Base-by-base conservation (phyloP, 2,113 vertebrate species). In the Percopsis transmontana region DNA sequence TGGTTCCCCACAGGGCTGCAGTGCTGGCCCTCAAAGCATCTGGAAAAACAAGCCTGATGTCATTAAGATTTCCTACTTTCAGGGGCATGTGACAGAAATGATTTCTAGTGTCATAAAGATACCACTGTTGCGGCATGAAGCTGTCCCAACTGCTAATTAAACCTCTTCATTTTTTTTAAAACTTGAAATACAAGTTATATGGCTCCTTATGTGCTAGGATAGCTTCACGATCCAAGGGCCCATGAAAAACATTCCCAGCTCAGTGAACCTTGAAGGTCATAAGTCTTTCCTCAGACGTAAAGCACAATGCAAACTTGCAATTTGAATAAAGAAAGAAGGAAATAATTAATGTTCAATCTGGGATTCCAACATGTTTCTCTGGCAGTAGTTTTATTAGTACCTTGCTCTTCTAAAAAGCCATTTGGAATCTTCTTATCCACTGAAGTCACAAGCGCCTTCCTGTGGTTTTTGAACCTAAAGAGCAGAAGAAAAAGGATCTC, bases 381-480 rank as follows among this genome's bases (percentile, higher is more conserved):
- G 18, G 21, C 72, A 45, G 45, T 80, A 56, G 70, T 3, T 23
- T 14, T 19, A 39, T 62, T 50, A 54, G 53, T 94, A 98, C 97
- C 97, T 96, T 98, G 96, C 38, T 99, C 97, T 57, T 99, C 97
- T 71, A 97, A 85, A 88, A 98, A 95, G 71, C 96, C 95, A 80
- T 98, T 98, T 1, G 97, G 97, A 87, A 98, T 93, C 90, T 98
- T 99, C 66, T 98, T 99, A 90, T 99, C 96, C 14, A 91, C 92
- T 0, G 94, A 91, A 58, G 80, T 97, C 61, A 97, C 95, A 2
- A 95, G 93, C 2, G 93, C 95, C 79, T 99, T 98, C 90, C 94
- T 91, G 33, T 96, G 95, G 60, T 93, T 96, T 85, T 94, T 92
- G 89, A 97, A 97, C 95, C 97, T 99, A 72, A 60, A 47, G 18